Base-by-base conservation (phyloP, 1,140 invertebrate genomes). In the Zaprionus lachaisei region DNA sequence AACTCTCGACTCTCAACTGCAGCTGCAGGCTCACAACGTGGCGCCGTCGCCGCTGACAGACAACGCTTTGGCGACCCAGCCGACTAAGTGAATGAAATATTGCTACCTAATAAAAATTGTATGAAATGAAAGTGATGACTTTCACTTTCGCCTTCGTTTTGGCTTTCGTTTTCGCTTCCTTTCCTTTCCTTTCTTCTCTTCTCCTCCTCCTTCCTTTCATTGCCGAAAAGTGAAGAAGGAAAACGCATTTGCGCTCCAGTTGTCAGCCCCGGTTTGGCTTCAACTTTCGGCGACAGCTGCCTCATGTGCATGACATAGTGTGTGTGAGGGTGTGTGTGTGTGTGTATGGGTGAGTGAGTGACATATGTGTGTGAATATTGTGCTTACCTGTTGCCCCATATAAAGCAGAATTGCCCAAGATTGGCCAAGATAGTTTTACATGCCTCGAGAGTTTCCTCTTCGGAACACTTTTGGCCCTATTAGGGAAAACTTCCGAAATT, bases 81-180 rank as follows among this genome's bases (percentile, higher is more conserved):
- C n/a, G 55, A 58, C 81, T 90, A 90, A 89, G 79, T 85, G 84
- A 90, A 89, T 89, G 84, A 89, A 89, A 89, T 89, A 89, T 89
- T 75, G 79, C 72, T 81, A 79, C 79, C 85, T 90, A 81, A 89
- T 90, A 85, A 90, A 89, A 89, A 74, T 89, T 89, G 73, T 90
- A 89, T 89, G 81, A 89, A 85, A 89, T 89, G 85, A 89, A 89
- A 85, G 84, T 90, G 84, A 89, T 89, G 85, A 90, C 85, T 89
- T 90, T 90, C 81, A 84, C 78, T 89, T 89, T 89, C 68, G 51
- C 63, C 76, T 77, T 81, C 68, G 47, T 11, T 5, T 26, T 14
- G 28, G 14, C 38, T 41, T n/a, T 41, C 41, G 15, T 7, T 44
- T 44, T 44, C 41, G 5, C 34, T 22, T 12, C 17, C 20, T 34